A percentile compares a stretch with the other conserved stretches of the same genome.
phyloP scores from a whole-genome alignment of 2,113 vertebrate species.

The Thamnophis sirtalis region DNA sequence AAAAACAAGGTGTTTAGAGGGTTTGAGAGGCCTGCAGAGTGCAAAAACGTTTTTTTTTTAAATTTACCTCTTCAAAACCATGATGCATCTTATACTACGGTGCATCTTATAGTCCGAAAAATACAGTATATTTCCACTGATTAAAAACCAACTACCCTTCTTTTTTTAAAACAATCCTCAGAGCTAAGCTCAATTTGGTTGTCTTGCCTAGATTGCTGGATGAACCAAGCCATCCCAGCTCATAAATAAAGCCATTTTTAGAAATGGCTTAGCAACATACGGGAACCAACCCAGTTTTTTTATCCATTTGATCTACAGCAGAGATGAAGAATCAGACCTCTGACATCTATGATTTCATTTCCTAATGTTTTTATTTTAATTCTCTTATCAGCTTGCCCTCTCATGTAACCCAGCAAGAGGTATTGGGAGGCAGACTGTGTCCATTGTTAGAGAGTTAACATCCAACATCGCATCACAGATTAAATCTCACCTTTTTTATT shows the following conservation, averaged over 20 bases:
- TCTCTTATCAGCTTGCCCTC: background rate
- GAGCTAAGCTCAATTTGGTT: background rate
- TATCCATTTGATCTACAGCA: background rate
- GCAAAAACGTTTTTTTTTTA: too few relatives aligned
- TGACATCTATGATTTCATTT: background rate
- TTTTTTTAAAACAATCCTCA: background rate
- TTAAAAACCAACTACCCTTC: background rate
- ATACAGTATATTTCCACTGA: background rate
- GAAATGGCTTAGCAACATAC: background rate
- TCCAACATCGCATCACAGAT: background rate
- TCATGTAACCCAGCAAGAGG: background rate
- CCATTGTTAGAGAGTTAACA: background rate
- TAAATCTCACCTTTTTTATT: conserved; percentile 92
- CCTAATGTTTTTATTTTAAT: background rate
- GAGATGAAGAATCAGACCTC: background rate
- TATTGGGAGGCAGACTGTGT: background rate
- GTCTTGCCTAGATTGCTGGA: background rate
- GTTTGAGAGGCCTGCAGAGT: too few relatives aligned
- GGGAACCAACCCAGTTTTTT: background rate
- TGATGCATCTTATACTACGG: too few relatives aligned
- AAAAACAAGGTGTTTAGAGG: too few relatives aligned
- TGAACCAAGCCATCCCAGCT: background rate
- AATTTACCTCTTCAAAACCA: too few relatives aligned
- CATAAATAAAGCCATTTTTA: background rate
- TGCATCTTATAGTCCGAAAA: too few relatives aligned